Evolutionary conservation across 1,140 invertebrate genomes (phyloP).

Genomic region (Drosophila aff.): DNA sequence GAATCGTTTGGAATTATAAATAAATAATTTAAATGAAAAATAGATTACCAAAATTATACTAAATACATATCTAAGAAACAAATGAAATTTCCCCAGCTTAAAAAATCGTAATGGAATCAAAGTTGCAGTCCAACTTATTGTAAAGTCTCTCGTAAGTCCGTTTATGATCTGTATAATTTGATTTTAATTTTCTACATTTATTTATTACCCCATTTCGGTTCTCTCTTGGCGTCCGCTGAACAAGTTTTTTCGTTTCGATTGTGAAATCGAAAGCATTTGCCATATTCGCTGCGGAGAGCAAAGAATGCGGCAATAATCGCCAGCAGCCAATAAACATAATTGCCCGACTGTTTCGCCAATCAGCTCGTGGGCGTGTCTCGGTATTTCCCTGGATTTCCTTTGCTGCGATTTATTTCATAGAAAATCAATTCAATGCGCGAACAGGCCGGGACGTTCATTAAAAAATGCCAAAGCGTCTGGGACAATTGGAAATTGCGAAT

Average conservation of each 20-base stretch:
- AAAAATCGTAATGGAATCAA: not conserved
- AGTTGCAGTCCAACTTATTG: too few relatives aligned
- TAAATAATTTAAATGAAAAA: not conserved
- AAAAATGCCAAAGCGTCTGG: slow-evolving; percentile 53
- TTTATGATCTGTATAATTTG: slow-evolving; percentile 7
- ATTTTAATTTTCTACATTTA: slow-evolving; percentile 43
- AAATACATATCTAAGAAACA: too few relatives aligned
- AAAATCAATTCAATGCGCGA: slow-evolving; percentile 35
- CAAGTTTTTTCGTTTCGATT: slow-evolving; percentile 45
- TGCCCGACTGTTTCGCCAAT: slow-evolving; percentile 31
- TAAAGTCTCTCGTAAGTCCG: not conserved
- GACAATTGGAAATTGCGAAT: slow-evolving; percentile 49
- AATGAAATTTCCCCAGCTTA: not conserved
- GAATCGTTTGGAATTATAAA: not conserved
- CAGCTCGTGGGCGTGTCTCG: slow-evolving; percentile 39
- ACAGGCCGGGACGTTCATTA: slow-evolving; percentile 43
- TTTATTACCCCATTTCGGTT: slow-evolving; percentile 30
- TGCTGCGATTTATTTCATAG: slow-evolving; percentile 38
- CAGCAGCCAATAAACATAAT: slow-evolving; percentile 49
- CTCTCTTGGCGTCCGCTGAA: slow-evolving; percentile 13
- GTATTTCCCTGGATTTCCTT: slow-evolving; percentile 19
- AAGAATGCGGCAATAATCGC: slow-evolving; percentile 58
- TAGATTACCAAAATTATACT: not conserved
- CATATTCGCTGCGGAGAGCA: not conserved
- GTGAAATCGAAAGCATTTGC: slow-evolving; percentile 38